These are phyloP conservation scores for Blastobasis lacticolella DNA, from an alignment of 2,888 invertebrate genomes.

Conservation along the genomic window DNA sequence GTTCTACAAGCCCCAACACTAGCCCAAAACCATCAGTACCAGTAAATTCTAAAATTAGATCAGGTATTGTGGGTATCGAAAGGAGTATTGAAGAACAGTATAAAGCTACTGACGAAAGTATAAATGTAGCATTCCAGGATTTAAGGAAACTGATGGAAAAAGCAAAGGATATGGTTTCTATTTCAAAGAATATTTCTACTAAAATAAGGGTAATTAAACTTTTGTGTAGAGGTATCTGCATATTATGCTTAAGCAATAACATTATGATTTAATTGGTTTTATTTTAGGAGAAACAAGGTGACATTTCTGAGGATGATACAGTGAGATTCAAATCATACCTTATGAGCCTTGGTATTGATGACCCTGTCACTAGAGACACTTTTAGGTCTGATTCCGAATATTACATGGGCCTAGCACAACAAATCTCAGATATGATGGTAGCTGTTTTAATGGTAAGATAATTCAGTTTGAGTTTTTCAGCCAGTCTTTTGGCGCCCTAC, in stretches of 20 bases:
- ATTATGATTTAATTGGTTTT: not conserved
- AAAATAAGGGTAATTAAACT: conserved; percentile 82
- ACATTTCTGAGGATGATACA: conserved; percentile 98
- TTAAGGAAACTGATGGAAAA: conserved; percentile 94
- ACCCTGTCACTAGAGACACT: conserved; percentile 95
- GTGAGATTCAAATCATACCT: conserved; percentile 96
- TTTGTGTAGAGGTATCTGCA: too few species aligned
- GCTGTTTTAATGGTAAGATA: conserved; percentile 82
- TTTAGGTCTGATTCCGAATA: conserved; percentile 91
- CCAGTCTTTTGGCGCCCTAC: too few species aligned
- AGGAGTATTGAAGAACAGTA: conserved; percentile 92
- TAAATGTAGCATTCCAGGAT: conserved; percentile 96
- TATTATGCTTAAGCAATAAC: too few species aligned
- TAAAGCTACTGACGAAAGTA: conserved; percentile 92
- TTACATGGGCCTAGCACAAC: conserved; percentile 87
- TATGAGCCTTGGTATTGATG: conserved; percentile 96
- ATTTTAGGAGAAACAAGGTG: conserved; percentile 88
- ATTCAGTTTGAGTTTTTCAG: not conserved
- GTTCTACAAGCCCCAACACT: conserved; percentile 25
- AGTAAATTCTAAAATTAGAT: conserved; percentile 79
- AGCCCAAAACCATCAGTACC: conserved; percentile 35
- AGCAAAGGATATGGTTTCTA: conserved; percentile 97
- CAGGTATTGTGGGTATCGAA: conserved; percentile 97
- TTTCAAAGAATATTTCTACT: conserved; percentile 92
- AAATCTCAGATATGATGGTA: conserved; percentile 87